These are phyloP conservation scores for Chrysolina oricalcia DNA, from an alignment of 2,888 invertebrate genomes.

Conservation along the genomic window DNA sequence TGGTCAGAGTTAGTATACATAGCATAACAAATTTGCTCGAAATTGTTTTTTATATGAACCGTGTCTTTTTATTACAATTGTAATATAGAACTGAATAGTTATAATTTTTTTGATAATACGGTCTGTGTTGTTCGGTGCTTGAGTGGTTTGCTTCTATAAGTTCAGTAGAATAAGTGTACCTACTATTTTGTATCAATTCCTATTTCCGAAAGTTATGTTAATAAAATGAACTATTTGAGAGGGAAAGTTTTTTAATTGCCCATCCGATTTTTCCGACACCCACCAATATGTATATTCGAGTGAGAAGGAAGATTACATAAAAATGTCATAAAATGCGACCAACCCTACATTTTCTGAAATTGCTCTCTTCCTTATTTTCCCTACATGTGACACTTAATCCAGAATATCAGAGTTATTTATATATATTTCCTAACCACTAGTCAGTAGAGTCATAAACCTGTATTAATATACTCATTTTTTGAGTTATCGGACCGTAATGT, in stretches of 20 bases:
- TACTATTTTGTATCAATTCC: neutral
- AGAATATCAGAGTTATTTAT: slow-evolving; percentile 25
- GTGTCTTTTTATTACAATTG: neutral
- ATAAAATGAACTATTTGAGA: neutral
- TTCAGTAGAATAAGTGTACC: slow-evolving; percentile 3
- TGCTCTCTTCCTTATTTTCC: neutral
- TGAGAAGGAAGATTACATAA: neutral
- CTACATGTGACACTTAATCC: slow-evolving; percentile 8
- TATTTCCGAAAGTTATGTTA: neutral
- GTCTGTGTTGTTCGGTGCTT: neutral
- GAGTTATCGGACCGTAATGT: slow-evolving; percentile 35
- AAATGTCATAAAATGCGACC: neutral
- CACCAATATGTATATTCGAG: neutral
- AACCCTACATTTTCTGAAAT: neutral
- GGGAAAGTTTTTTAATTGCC: neutral
- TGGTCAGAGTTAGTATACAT: no score
- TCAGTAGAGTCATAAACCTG: slow-evolving; percentile 24
- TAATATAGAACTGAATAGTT: neutral
- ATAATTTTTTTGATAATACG: neutral
- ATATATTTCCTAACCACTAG: slow-evolving; percentile 24
- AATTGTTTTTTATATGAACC: neutral
- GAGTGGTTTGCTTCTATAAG: neutral
- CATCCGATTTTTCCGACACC: neutral
- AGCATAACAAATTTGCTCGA: no score
- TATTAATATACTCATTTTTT: slow-evolving; percentile 40